Percentiles rank a stretch among this genome's conserved stretches.
These are phyloP conservation scores for Entomobrya multifasciata DNA, from an alignment of 2,888 invertebrate genomes.

Conservation along the genomic window DNA sequence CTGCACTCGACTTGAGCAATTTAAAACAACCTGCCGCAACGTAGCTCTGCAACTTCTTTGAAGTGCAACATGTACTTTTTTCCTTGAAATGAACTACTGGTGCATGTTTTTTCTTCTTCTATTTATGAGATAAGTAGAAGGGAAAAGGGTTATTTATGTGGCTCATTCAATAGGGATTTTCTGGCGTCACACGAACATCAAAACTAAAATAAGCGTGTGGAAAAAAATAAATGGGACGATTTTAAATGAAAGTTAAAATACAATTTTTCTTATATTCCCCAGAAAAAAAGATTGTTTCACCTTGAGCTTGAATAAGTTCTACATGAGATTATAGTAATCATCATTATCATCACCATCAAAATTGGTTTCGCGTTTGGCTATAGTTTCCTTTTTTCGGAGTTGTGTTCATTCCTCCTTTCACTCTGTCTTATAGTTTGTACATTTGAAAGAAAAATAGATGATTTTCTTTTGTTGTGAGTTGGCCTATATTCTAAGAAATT, in stretches of 20 bases:
- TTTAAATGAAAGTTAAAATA: background rate
- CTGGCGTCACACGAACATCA: conserved; percentile 28
- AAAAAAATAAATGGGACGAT: background rate
- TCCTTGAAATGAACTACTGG: background rate
- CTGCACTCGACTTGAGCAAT: no score
- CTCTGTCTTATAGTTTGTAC: no score
- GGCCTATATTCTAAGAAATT: background rate
- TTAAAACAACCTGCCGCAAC: background rate
- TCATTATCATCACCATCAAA: no score
- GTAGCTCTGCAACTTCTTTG: no score
- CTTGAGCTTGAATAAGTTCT: conserved; percentile 25
- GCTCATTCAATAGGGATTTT: background rate
- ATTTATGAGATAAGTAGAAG: background rate
- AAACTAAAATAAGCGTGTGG: background rate
- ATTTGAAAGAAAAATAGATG: conserved; percentile 24
- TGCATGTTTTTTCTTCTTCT: background rate
- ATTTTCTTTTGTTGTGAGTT: conserved; percentile 8
- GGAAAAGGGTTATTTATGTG: background rate
- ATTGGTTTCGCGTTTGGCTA: no score
- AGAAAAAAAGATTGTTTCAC: conserved; percentile 7
- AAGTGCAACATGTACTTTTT: conserved; percentile 17
- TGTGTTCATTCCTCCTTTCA: no score
- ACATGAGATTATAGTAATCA: conserved; percentile 16
- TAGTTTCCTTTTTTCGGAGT: no score
- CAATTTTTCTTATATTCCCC: background rate